phyloP scores from a whole-genome alignment of 2,888 invertebrate genomes.

The Troides aeacus region DNA sequence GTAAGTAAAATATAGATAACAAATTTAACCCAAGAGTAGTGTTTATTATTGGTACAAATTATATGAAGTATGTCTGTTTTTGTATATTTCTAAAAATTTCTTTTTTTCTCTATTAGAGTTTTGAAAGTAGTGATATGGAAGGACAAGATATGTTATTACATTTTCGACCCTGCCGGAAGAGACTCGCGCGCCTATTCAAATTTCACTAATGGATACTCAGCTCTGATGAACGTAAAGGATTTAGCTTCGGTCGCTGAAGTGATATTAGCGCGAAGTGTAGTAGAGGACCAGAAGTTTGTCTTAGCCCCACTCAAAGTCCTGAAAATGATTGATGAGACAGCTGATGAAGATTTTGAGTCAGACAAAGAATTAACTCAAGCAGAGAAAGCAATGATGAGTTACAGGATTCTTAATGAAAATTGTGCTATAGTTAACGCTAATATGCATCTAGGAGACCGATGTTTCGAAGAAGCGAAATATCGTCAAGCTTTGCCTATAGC shows the following conservation, averaged over 20 bases:
- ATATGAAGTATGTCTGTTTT: not conserved
- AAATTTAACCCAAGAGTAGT: too few relatives aligned
- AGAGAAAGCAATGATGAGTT: constrained; percentile 77
- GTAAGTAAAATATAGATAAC: too few relatives aligned
- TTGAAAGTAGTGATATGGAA: constrained; percentile 80
- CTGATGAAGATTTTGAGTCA: constrained; percentile 72
- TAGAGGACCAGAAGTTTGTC: constrained; percentile 74
- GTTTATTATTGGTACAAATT: not conserved
- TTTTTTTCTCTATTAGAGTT: constrained; percentile 45
- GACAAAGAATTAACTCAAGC: constrained; percentile 69
- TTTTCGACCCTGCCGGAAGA: constrained; percentile 83
- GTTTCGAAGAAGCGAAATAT: constrained; percentile 79
- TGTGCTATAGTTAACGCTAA: constrained; percentile 80
- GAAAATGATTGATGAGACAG: constrained; percentile 65
- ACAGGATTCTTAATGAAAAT: constrained; percentile 75
- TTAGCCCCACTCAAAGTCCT: constrained; percentile 71
- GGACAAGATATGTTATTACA: constrained; percentile 79
- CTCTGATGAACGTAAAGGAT: constrained; percentile 79
- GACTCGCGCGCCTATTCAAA: constrained; percentile 75
- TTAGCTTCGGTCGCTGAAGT: constrained; percentile 72
- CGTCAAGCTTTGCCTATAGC: constrained; percentile 82
- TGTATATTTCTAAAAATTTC: constrained; percentile 1
- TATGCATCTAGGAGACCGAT: constrained; percentile 79
- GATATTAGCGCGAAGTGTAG: constrained; percentile 67
- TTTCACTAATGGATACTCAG: constrained; percentile 73